Evolutionary conservation across 2,113 vertebrate species (phyloP).

Genomic region (Symphodus melops): DNA sequence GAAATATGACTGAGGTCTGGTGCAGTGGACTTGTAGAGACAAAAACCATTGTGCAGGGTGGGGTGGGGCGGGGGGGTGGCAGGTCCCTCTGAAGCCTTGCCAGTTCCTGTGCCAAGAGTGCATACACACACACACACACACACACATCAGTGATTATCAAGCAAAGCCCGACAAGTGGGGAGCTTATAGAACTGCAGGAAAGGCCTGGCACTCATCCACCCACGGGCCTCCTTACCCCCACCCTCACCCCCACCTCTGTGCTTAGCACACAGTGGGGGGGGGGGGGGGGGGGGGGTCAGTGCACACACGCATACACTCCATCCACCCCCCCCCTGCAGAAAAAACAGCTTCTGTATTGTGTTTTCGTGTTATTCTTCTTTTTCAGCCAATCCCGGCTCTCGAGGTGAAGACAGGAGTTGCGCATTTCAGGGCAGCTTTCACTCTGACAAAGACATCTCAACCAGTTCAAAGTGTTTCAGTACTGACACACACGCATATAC

Average conservation of each 20-base stretch:
- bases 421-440: slow-evolving; percentile 49
- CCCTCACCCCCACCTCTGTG: slow-evolving; percentile 56
- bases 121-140: slow-evolving; percentile 11
- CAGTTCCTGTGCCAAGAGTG: slow-evolving; percentile 52
- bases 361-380: slow-evolving; percentile 54
- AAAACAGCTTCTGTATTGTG: slow-evolving; percentile 63
- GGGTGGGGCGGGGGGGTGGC: slow-evolving; percentile 43
- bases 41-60: slow-evolving; percentile 72
- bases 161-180: slow-evolving; percentile 70
- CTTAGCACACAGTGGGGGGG: slow-evolving; percentile 69
- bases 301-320: slow-evolving; percentile 26
- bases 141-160: slow-evolving; percentile 64
- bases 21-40: slow-evolving; percentile 58
- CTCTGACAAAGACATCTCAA: slow-evolving; percentile 53
- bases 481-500: slow-evolving; percentile 20
- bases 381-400: slow-evolving; percentile 35
- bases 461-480: slow-evolving; percentile 34
- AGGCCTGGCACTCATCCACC: slow-evolving; percentile 69
- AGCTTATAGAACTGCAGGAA: slow-evolving; percentile 64
- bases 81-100: slow-evolving; percentile 67
- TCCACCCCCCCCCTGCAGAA: slow-evolving; percentile 60
- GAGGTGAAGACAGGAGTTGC: slow-evolving; percentile 16
- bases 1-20: slow-evolving; percentile 48
- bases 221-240: slow-evolving; percentile 48
- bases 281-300: no score